Conservation (phyloP, 2,113 vertebrate genomes). For the Ophthalmolycus amberensis region DNA sequence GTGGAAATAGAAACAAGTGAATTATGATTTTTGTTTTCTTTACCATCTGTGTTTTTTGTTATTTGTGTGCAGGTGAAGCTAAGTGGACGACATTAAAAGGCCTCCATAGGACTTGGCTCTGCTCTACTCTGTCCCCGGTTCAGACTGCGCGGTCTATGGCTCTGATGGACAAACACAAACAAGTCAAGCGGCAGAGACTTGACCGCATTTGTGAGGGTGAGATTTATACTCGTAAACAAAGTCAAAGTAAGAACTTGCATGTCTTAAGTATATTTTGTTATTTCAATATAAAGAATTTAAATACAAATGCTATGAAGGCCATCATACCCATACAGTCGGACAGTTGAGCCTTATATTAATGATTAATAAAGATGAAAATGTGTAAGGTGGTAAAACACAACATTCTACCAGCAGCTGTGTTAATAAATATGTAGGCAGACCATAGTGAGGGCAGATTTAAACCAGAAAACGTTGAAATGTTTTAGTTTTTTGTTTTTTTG, state of each 20-base stretch:
- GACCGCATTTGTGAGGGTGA: slow-evolving; percentile 90
- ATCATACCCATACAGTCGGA: background rate
- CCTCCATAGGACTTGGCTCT: slow-evolving; percentile 54
- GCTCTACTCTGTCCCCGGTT: slow-evolving; percentile 75
- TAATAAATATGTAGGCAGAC: background rate
- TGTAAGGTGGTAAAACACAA: background rate
- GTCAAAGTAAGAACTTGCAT: background rate
- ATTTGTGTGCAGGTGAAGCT: slow-evolving; percentile 57
- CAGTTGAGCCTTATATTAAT: background rate
- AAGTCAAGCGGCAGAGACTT: slow-evolving; percentile 91
- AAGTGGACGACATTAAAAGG: slow-evolving; percentile 47
- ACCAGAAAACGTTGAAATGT: background rate
- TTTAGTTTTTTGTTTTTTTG: background rate
- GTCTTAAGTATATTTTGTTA: background rate
- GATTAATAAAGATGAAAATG: background rate
- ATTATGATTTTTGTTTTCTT: background rate
- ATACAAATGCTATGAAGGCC: background rate
- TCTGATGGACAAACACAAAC: slow-evolving; percentile 93
- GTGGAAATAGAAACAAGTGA: background rate
- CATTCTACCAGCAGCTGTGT: background rate
- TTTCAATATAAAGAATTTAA: background rate
- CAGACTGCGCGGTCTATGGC: slow-evolving; percentile 81
- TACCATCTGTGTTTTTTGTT: background rate
- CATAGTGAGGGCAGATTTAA: background rate
- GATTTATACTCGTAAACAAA: slow-evolving; percentile 33